These are phyloP conservation scores for Parasteatoda tepidariorum DNA, from an alignment of 1,140 invertebrate genomes.

Conservation along the genomic window DNA sequence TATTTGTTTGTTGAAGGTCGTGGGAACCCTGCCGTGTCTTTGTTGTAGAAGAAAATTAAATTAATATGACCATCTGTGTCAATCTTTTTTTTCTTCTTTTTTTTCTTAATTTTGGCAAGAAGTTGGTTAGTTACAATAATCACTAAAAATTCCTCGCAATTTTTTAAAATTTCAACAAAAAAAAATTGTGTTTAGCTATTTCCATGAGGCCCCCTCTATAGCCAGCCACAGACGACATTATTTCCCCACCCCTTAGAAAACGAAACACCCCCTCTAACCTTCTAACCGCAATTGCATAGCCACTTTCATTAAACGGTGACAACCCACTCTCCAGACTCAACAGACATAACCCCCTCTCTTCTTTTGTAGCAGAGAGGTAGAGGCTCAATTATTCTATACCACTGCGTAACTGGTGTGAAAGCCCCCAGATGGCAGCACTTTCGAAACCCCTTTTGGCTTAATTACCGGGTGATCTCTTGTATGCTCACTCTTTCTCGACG, in stretches of 20 bases:
- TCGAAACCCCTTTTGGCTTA: constrained; percentile 50
- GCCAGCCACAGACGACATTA: background rate
- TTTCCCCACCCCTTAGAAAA: background rate
- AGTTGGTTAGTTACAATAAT: too few species aligned
- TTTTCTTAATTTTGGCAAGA: too few species aligned
- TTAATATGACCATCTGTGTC: too few species aligned
- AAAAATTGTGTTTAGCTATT: too few species aligned
- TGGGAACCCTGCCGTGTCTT: too few species aligned
- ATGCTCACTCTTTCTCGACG: background rate
- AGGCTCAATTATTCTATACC: constrained; percentile 45
- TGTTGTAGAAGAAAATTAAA: too few species aligned
- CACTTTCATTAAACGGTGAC: constrained; percentile 15
- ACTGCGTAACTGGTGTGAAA: constrained; percentile 53
- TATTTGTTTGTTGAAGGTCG: too few species aligned
- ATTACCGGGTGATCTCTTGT: constrained; percentile 46
- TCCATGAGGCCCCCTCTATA: too few species aligned
- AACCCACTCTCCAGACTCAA: background rate
- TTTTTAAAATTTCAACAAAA: too few species aligned
- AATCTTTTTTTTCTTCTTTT: too few species aligned
- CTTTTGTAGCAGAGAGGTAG: background rate
- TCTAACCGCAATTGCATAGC: background rate
- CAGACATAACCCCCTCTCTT: background rate
- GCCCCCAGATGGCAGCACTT: constrained; percentile 35
- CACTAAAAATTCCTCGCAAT: too few species aligned
- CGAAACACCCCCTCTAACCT: background rate